Base-by-base conservation (phyloP, 1,140 invertebrate genomes). In the Maconellicoccus hirsutus region DNA sequence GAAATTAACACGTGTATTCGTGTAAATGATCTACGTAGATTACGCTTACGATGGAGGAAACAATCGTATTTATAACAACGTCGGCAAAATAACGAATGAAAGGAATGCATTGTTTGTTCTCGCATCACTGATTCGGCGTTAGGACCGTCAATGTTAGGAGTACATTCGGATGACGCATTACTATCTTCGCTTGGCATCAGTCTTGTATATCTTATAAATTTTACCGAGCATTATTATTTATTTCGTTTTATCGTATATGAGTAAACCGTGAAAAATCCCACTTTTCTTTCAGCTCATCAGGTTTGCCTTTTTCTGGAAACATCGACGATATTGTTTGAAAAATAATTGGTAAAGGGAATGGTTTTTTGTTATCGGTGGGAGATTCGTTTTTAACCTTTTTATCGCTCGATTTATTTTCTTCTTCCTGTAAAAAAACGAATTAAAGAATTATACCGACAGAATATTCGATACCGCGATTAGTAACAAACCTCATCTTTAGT, bases 31-130 rank as follows among this genome's bases (percentile, higher is more conserved):
- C n/a, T n/a, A n/a, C n/a, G n/a, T n/a, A n/a, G n/a, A n/a, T n/a
- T n/a, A n/a, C n/a, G n/a, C 89, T 90, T 83, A 91, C 92, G 89
- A 82, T 98, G 96, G 66, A 97, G 81, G 78, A 96, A 96, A 79
- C 96, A 98, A 81, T 98, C 96, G 79, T 98, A 98, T 86, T 97
- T 98, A 80, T 95, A 98, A 81, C 96, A 98, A 12, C 96, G 82
- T 22, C 96, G 82, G 78, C 96, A 98, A 80, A 98, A 98, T 0
- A 98, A 82, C 0, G 94, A 95, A 77, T 96, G 93, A 79, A 96
- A 98, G 2, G 95, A 98, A 81, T 98, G 95, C 88, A 98, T 90
- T 4, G 93, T 94, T 80, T 97, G 91, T 77, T 97, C 95, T 59
- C 93, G 82, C 0, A 90, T 87, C 22, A 97, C 93, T 71, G 90